Conservation (phyloP, 2,113 vertebrate genomes). For the Aramus guarauna region DNA sequence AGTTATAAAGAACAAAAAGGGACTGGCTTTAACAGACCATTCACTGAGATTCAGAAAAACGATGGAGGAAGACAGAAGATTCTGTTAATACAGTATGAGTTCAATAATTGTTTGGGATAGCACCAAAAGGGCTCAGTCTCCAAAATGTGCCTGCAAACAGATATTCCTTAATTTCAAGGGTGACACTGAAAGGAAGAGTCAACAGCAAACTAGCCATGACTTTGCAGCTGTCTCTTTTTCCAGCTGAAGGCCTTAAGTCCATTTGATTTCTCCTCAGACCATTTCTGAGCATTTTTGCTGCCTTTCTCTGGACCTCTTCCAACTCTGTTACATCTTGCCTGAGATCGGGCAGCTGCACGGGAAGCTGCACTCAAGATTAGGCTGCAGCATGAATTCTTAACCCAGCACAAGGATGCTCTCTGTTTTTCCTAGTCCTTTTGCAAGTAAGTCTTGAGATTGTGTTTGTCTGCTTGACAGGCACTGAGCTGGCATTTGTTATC, state of each 20-base stretch:
- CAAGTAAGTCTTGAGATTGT: background rate
- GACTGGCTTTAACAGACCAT: background rate
- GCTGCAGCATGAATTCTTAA: background rate
- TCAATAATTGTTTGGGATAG: background rate
- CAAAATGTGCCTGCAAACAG: background rate
- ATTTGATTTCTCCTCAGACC: background rate
- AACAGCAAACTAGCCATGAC: background rate
- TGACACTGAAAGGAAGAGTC: background rate
- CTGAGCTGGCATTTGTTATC: background rate
- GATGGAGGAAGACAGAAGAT: background rate
- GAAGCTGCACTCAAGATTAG: background rate
- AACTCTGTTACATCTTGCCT: background rate
- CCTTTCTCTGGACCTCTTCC: background rate
- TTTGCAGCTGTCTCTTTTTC: background rate
- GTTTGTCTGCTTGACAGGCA: background rate
- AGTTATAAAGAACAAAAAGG: background rate
- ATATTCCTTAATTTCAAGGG: background rate
- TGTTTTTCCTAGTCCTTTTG: background rate
- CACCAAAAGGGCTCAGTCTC: background rate
- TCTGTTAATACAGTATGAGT: background rate
- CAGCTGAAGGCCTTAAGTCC: background rate
- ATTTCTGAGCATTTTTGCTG: background rate
- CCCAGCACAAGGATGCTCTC: background rate
- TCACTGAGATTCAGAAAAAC: background rate
- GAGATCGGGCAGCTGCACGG: background rate